Evolutionary conservation across 2,888 invertebrate genomes (phyloP).

Genomic region (Ditylenchus weischeri): DNA sequence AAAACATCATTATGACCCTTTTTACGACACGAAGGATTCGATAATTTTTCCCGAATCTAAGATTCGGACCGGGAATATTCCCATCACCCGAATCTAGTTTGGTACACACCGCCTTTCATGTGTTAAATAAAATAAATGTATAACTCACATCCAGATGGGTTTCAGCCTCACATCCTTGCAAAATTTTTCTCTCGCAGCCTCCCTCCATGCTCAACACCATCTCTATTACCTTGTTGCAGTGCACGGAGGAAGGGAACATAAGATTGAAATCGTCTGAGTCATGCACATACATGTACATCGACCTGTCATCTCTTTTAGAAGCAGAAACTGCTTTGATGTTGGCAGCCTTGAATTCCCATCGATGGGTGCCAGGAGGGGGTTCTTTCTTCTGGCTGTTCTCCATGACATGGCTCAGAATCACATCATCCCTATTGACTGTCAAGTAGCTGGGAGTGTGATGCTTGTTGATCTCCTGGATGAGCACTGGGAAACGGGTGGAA

Average conservation of each 20-base stretch:
- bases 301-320: constrained; percentile 87
- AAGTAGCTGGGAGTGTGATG: constrained; percentile 86
- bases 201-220: constrained; percentile 46
- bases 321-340: constrained; percentile 78
- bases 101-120: too few relatives aligned
- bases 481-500: constrained; percentile 57
- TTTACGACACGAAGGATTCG: too few relatives aligned
- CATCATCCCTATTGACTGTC: constrained; percentile 88
- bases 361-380: constrained; percentile 59
- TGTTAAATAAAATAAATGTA: too few relatives aligned
- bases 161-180: constrained; percentile 43
- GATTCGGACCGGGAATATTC: too few relatives aligned
- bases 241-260: constrained; percentile 84
- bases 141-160: constrained; percentile 37
- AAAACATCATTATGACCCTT: too few relatives aligned
- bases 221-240: constrained; percentile 60
- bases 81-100: too few relatives aligned
- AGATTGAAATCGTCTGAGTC: constrained; percentile 98
- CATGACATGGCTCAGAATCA: constrained; percentile 73
- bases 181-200: constrained; percentile 42
- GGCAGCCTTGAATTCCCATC: constrained; percentile 87
- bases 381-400: constrained; percentile 53
- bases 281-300: constrained; percentile 73
- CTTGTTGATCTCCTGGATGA: constrained; percentile 85
- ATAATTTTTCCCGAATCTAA: too few relatives aligned